These are phyloP conservation scores for Cactoblastis cactorum DNA, from an alignment of 2,888 invertebrate species.

Conservation along the genomic window DNA sequence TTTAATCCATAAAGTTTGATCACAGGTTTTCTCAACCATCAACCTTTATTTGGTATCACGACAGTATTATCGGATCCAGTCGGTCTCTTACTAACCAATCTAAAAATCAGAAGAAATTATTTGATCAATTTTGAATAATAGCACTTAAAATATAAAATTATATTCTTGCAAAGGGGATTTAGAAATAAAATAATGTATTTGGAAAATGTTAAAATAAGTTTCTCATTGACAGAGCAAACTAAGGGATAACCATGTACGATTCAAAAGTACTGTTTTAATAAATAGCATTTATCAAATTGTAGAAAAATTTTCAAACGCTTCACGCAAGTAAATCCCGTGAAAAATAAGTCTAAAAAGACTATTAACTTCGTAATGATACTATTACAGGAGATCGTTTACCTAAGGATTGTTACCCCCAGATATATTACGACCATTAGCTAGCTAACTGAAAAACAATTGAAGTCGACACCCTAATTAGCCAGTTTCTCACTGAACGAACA, in stretches of 20 bases:
- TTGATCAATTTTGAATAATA: too few relatives aligned
- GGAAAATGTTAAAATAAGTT: too few relatives aligned
- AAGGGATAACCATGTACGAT: too few relatives aligned
- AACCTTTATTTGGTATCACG: neutral
- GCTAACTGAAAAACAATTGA: conserved; percentile 9
- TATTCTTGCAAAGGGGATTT: too few relatives aligned
- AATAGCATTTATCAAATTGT: too few relatives aligned
- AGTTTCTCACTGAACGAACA: neutral
- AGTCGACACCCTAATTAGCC: conserved; percentile 9
- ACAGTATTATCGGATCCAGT: neutral
- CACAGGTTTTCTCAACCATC: neutral
- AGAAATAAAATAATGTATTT: too few relatives aligned
- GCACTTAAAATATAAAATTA: too few relatives aligned
- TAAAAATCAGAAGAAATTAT: too few relatives aligned
- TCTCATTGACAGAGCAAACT: too few relatives aligned
- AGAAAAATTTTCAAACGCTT: too few relatives aligned
- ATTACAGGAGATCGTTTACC: neutral
- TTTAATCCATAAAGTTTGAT: neutral
- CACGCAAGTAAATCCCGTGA: too few relatives aligned
- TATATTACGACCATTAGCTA: conserved; percentile 3
- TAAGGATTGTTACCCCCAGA: neutral
- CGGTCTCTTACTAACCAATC: neutral
- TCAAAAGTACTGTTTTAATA: too few relatives aligned
- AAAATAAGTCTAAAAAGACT: neutral
- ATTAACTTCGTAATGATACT: neutral